Base-by-base conservation (phyloP, 92 coral and sea anemone genomes). In the Paramuricea clavata region DNA sequence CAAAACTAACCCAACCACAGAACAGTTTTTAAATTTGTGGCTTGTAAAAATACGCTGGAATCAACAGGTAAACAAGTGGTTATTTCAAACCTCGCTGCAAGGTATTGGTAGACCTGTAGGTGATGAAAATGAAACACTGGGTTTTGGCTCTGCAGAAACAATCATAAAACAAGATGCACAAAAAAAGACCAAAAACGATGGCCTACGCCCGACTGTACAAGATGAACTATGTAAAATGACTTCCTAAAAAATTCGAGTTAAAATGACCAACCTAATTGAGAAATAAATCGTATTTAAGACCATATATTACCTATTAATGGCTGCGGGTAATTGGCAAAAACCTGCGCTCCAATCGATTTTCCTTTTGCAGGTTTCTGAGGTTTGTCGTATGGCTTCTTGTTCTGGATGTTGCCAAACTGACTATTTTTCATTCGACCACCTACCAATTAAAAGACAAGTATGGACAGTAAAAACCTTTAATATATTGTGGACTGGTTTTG, bases 271-370 rank as follows among this genome's bases (percentile, higher is more conserved):
- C 52, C 17, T 5, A 47, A 5, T 1, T 10, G 52, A 47, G 52
- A 10, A 19, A 54, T 19, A 19, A 6, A 54, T 54, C 11, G 26
- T 17, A 54, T 54, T 47, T 5, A 47, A 47, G 26, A 19, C 27
- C 6, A 54, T 19, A 54, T 54, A 54, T 54, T 90, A 97, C 99
- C 99, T 89, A 97, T 94, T 0, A 97, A 92, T 9, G 99, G 99
- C 65, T 94, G 97, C 23, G 93, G 88, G 62, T 97, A 97, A 23
- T 94, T 92, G 11, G 94, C 97, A 88, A 97, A 97, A 60, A 94
- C 98, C 68, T 73, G 92, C 0, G 98, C 97, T 6, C 98, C 95
- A 25, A 92, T 88, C 61, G 73, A 73, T 6, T 54, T 81, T 11
- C 87, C 87, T 30, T 85, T 75, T 41, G 42, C 86, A 28, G 98